phyloP scores from a whole-genome alignment of 2,888 invertebrate species.

The Rhagonycha lutea region DNA sequence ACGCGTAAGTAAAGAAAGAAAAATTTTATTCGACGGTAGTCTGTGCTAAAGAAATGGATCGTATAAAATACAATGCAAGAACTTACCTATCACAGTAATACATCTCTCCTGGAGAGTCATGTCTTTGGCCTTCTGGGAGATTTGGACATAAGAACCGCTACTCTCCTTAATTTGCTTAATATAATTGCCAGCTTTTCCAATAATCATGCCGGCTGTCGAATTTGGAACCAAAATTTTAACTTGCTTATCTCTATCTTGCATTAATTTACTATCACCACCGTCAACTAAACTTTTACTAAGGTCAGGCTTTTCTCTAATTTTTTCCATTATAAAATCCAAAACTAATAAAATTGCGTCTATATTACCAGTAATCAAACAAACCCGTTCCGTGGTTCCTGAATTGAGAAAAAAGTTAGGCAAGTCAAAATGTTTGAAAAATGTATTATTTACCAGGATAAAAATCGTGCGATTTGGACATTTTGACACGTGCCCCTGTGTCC shows the following conservation, averaged over 20 bases:
- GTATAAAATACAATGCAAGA: background rate
- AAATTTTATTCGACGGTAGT: too few species aligned
- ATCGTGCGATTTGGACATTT: conserved; percentile 99
- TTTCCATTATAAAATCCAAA: conserved; percentile 92
- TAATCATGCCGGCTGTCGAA: conserved; percentile 97
- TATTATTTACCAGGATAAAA: conserved; percentile 89
- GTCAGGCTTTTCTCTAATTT: conserved; percentile 93
- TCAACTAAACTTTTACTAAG: conserved; percentile 78
- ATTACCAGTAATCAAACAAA: conserved; percentile 90
- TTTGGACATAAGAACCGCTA: conserved; percentile 93
- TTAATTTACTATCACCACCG: conserved; percentile 80
- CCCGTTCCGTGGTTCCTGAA: conserved; percentile 89
- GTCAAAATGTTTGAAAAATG: background rate
- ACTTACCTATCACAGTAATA: conserved; percentile 87
- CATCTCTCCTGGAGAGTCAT: conserved; percentile 90
- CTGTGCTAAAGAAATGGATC: too few species aligned
- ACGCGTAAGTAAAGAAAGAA: too few species aligned
- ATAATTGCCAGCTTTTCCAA: conserved; percentile 94
- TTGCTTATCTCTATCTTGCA: conserved; percentile 89
- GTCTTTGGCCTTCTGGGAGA: conserved; percentile 95
- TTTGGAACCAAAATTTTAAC: conserved; percentile 96
- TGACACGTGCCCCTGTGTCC: conserved; percentile 95
- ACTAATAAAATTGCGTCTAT: conserved; percentile 90
- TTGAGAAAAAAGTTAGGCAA: conserved; percentile 28
- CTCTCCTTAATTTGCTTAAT: conserved; percentile 95